Evolutionary conservation across 2,113 vertebrate genomes (phyloP).

Genomic region (Equus quagga): DNA sequence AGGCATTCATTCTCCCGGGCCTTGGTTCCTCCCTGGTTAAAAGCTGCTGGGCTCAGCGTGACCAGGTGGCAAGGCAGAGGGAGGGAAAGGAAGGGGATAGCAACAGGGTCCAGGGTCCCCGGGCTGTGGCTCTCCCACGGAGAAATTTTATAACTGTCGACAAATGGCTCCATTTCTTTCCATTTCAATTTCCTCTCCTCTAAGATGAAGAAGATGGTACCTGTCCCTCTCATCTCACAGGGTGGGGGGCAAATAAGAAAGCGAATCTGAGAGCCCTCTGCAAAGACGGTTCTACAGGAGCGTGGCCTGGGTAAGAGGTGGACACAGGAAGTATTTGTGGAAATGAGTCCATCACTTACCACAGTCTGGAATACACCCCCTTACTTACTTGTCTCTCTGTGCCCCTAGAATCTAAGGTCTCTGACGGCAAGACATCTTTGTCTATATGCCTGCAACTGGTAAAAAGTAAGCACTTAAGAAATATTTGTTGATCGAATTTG

Average conservation of each 20-base stretch:
- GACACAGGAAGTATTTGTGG: not conserved
- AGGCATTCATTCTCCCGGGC: not conserved
- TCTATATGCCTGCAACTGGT: not conserved
- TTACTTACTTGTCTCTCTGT: not conserved
- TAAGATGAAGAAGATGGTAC: not conserved
- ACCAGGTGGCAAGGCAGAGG: not conserved
- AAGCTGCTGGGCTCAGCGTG: not conserved
- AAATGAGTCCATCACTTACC: not conserved
- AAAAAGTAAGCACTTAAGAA: not conserved
- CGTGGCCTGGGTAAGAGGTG: not conserved
- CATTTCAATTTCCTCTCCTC: not conserved
- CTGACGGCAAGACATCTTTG: not conserved
- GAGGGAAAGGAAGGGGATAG: not conserved
- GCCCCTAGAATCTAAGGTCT: not conserved
- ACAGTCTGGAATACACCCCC: not conserved
- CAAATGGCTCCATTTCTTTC: not conserved
- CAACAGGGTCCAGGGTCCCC: rapidly evolving
- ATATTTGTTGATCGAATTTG: not conserved
- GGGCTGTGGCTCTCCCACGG: not conserved
- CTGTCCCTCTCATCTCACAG: not conserved
- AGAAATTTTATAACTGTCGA: not conserved
- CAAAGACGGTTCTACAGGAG: not conserved
- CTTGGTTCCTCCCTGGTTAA: not conserved
- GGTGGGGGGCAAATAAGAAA: not conserved
- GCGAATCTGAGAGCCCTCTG: not conserved